Evolutionary conservation across 2,113 vertebrate genomes (phyloP).

Genomic region (Microcebus griseorufus): DNA sequence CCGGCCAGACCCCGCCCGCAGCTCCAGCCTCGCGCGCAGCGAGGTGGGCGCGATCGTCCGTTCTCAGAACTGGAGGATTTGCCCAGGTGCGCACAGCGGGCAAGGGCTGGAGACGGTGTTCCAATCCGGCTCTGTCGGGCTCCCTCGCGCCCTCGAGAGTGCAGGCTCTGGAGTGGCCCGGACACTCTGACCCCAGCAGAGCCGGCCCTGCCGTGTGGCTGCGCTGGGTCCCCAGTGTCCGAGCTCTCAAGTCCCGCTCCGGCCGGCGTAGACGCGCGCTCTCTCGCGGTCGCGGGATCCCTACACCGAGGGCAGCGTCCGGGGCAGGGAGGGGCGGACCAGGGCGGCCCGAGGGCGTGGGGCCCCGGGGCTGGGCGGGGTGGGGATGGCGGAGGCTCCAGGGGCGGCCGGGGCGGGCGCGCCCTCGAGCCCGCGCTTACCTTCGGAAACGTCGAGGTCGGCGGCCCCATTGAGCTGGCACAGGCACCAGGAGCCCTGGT

Average conservation of each 20-base stretch:
- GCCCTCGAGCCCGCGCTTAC: slow-evolving; percentile 63
- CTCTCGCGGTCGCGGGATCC: no score
- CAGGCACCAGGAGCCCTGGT: slow-evolving; percentile 80
- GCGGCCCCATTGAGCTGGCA: slow-evolving; percentile 83
- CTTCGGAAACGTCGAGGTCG: slow-evolving; percentile 81
- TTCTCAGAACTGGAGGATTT: not conserved
- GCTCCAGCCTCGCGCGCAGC: not conserved
- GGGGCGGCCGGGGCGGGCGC: not conserved
- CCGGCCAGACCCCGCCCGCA: not conserved
- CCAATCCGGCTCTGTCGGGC: not conserved
- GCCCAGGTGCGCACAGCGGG: not conserved
- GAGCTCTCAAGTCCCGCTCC: not conserved
- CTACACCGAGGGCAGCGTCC: not conserved
- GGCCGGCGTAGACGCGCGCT: not conserved
- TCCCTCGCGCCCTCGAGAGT: not conserved
- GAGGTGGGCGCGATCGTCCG: not conserved
- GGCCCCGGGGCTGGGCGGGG: not conserved
- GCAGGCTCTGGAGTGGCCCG: not conserved
- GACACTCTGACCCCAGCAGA: not conserved
- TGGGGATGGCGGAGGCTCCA: not conserved
- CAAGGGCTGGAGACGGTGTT: not conserved
- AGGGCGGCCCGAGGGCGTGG: not conserved
- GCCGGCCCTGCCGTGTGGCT: not conserved
- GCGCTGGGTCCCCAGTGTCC: not conserved
- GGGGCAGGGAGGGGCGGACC: not conserved